Conservation (phyloP, 1,140 invertebrate species). For the Lerema accius region DNA sequence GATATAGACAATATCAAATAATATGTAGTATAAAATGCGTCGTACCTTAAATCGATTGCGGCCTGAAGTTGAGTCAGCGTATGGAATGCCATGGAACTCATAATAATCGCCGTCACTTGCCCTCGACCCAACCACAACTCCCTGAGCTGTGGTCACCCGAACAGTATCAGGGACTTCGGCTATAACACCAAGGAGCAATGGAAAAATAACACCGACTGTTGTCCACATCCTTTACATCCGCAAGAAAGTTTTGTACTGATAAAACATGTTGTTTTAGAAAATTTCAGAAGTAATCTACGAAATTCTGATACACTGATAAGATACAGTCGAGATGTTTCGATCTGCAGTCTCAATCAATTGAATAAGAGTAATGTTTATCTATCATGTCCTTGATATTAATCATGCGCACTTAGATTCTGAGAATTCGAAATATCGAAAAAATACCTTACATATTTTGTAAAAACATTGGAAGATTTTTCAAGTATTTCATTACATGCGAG, state of each 20-base stretch:
- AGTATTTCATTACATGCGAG: too few species aligned
- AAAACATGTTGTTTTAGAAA: slow-evolving; percentile 1
- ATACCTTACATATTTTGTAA: too few species aligned
- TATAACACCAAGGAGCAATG: slow-evolving; percentile 32
- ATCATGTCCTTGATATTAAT: slow-evolving; percentile 1
- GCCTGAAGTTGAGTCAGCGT: slow-evolving; percentile 66
- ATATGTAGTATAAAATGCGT: too few species aligned
- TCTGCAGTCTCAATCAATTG: neutral
- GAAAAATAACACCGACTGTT: slow-evolving; percentile 30
- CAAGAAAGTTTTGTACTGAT: slow-evolving; percentile 6
- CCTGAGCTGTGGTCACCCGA: slow-evolving; percentile 59
- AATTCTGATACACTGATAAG: slow-evolving; percentile 2
- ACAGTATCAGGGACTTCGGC: slow-evolving; percentile 35
- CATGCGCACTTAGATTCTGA: too few species aligned
- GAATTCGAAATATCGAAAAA: too few species aligned
- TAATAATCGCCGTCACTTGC: slow-evolving; percentile 48
- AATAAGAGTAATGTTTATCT: neutral
- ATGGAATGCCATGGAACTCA: slow-evolving; percentile 69
- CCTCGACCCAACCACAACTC: slow-evolving; percentile 51
- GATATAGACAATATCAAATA: too few species aligned
- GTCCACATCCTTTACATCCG: slow-evolving; percentile 40
- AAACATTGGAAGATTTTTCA: too few species aligned
- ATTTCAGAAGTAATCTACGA: slow-evolving; percentile 1
- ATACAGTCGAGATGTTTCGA: neutral
- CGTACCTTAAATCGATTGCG: slow-evolving; percentile 68